A percentile compares a stretch with the other conserved stretches of the same genome.
Evolutionary conservation across 1,140 invertebrate species (phyloP).

Genomic region (Drosophila pseudoobscura): DNA sequence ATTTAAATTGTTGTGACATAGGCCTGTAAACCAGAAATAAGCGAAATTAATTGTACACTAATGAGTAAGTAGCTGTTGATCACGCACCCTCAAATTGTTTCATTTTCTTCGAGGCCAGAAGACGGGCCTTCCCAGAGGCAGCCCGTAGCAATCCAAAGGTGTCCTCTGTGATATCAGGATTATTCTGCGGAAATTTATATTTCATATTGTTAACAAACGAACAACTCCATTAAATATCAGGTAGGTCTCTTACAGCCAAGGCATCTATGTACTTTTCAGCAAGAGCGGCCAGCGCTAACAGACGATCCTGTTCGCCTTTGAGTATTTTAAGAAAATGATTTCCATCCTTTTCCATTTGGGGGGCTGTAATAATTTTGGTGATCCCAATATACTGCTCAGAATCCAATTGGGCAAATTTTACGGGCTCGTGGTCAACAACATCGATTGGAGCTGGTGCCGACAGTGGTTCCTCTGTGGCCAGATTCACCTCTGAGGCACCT

Average conservation of each 20-base stretch:
- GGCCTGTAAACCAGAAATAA: constrained; percentile 75
- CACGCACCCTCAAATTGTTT: constrained; percentile 93
- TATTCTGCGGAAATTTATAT: constrained; percentile 43
- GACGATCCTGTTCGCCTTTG: constrained; percentile 88
- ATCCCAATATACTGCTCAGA: constrained; percentile 33
- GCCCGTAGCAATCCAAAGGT: constrained; percentile 92
- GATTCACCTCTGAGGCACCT: constrained; percentile 38
- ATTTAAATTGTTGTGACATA: constrained; percentile 87
- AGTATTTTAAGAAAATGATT: constrained; percentile 90
- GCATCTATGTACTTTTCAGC: constrained; percentile 88
- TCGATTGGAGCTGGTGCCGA: constrained; percentile 17
- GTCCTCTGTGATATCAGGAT: constrained; percentile 88
- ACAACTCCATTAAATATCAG: not conserved
- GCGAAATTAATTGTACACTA: not conserved
- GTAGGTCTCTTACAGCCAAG: constrained; percentile 81
- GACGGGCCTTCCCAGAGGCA: constrained; percentile 94
- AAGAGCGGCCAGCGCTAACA: constrained; percentile 87
- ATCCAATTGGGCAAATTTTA: constrained; percentile 9
- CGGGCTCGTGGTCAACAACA: constrained; percentile 57
- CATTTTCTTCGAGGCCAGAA: constrained; percentile 96
- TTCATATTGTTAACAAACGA: not conserved
- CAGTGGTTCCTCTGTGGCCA: constrained; percentile 1
- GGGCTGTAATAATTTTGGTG: constrained; percentile 17
- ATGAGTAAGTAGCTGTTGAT: not conserved
- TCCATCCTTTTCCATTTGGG: constrained; percentile 84